These are phyloP conservation scores for Erpornis zantholeuca DNA, from an alignment of 2,113 vertebrate genomes.

Conservation along the genomic window DNA sequence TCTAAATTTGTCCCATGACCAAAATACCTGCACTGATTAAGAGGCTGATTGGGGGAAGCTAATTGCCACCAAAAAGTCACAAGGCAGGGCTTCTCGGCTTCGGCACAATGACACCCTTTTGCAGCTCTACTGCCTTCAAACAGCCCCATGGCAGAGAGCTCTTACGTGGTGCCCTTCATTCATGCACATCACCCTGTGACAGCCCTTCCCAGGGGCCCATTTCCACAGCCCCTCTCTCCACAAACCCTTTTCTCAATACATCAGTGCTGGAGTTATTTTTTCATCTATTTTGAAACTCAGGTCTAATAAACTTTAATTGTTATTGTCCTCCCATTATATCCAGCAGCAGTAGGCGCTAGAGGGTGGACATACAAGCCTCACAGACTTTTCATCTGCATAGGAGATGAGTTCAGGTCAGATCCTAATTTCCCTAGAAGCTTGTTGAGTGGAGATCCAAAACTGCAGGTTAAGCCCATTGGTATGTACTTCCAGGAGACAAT, in stretches of 20 bases:
- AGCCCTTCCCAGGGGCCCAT: not conserved
- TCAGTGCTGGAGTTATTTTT: not conserved
- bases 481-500: not conserved
- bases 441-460: not conserved
- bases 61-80: not conserved
- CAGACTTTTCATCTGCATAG: not conserved
- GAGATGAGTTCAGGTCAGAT: not conserved
- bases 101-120: not conserved
- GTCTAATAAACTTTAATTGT: not conserved
- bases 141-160: not conserved
- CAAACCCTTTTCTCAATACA: not conserved
- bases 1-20: constrained; percentile 8
- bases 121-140: not conserved
- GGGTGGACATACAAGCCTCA: not conserved
- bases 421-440: not conserved
- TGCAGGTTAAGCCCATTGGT: not conserved
- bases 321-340: not conserved
- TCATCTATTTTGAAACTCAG: not conserved
- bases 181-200: accelerated
- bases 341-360: not conserved
- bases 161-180: not conserved
- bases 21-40: constrained; percentile 17
- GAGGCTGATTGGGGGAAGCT: not conserved
- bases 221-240: not conserved
- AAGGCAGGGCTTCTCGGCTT: not conserved